Conservation (phyloP, 2,113 vertebrate species). For the Dascyllus trimaculatus region DNA sequence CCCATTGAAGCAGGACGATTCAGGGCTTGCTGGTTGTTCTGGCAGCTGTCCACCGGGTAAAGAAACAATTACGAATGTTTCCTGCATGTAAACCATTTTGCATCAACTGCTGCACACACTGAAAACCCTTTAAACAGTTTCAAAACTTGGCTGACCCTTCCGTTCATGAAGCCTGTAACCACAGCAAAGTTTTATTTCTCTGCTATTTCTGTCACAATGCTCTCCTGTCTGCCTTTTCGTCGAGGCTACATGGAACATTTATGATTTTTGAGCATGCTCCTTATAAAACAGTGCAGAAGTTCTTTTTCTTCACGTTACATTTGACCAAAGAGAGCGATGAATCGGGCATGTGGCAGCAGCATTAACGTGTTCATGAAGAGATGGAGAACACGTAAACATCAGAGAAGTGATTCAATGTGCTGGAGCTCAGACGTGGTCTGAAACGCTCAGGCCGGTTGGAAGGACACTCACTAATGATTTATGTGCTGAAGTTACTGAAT, state of each 20-base stretch:
- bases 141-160: neutral
- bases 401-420: conserved; percentile 6
- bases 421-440: conserved; percentile 7
- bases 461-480: conserved; percentile 9
- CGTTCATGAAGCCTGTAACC: neutral
- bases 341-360: neutral
- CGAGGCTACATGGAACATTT: neutral
- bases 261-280: neutral
- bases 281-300: neutral
- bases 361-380: neutral
- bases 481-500: neutral
- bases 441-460: neutral
- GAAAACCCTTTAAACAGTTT: neutral
- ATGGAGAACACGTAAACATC: conserved; percentile 1
- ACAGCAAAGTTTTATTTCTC: conserved; percentile 17
- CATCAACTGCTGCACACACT: neutral
- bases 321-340: neutral
- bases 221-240: neutral
- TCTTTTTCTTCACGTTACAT: conserved; percentile 1
- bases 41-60: conserved; percentile 7
- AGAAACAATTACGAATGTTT: conserved; percentile 3
- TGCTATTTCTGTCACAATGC: neutral
- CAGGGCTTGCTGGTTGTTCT: conserved; percentile 1
- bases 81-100: conserved; percentile 10
- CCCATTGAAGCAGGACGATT: neutral